Percentiles rank a stretch among this genome's conserved stretches.
These are phyloP conservation scores for Choloepus didactylus DNA, from an alignment of 2,797 vertebrate genomes.

Conservation along the genomic window DNA sequence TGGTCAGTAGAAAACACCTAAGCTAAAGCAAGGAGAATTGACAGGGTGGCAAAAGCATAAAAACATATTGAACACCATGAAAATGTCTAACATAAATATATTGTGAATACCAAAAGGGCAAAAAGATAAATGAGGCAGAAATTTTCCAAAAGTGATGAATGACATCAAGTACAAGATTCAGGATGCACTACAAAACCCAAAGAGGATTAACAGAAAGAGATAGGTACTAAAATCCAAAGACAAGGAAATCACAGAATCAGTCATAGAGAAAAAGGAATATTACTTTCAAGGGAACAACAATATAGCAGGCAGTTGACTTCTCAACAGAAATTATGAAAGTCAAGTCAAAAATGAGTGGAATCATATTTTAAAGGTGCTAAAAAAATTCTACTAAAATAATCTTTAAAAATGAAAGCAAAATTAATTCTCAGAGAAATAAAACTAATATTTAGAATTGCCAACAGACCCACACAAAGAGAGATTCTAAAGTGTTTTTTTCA, in stretches of 20 bases:
- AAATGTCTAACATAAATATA: neutral
- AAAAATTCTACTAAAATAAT: slow-evolving; percentile 23
- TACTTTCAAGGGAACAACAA: neutral
- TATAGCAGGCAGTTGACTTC: neutral
- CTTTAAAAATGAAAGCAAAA: neutral
- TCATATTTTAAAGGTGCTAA: neutral
- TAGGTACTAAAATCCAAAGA: neutral
- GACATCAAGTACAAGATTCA: neutral
- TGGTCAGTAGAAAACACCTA: neutral
- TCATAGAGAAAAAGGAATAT: neutral
- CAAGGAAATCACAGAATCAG: neutral
- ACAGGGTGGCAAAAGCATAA: neutral
- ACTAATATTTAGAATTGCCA: neutral
- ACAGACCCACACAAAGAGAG: too few relatives aligned
- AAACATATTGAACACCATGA: neutral
- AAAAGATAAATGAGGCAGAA: neutral
- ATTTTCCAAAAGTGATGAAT: neutral
- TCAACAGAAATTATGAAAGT: neutral
- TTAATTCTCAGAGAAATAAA: neutral
- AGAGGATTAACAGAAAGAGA: slow-evolving; percentile 16
- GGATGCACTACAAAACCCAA: neutral
- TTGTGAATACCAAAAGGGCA: neutral
- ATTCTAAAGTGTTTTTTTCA: too few relatives aligned
- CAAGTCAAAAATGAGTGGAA: neutral
- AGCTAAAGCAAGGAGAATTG: neutral